Base-by-base conservation (phyloP, 2,797 vertebrate species). In the Meda fulgida region DNA sequence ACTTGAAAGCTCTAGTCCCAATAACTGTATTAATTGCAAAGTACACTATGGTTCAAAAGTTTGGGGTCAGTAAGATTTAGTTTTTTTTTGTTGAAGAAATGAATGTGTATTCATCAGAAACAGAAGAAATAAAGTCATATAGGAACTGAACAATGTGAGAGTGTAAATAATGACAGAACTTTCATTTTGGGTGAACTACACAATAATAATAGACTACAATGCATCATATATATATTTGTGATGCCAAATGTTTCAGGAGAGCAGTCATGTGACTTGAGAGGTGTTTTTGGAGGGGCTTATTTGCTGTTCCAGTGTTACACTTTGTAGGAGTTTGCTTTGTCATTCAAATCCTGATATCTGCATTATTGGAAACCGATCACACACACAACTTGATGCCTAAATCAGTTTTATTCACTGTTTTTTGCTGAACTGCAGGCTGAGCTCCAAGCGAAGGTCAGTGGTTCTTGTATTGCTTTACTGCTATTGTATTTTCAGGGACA, bases 401-500 rank as follows among this genome's bases (percentile, higher is more conserved):
- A 55, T 77, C 7, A 43, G 34, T 40, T 84, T 43, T 55, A 77
- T 69, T 78, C 34, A 55, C 46, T 6, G 7, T 3, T 77, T 66
- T 84, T 83, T 40, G 72, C 46, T 77, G 4, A 66, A 84, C 26
- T 78, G 63, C 38, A 69, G 48, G 83, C 73, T 78, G n/a, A 58
- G 60, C 40, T 83, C 43, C 58, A 73, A 76, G 10, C 36, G 34
- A 69, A 58, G 34, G 63, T 58, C 48, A 69, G 26, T 34, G 48
- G 26, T 60, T 83, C 43, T 67, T 75, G 65, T 75, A 75, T 51
- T 75, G 81, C 71, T 82, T 77, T n/a, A 53, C 34, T 36, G 83
- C 53, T 78, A 85, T 72, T 65, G 48, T 58, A 81, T 81, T 87
- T 75, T 78, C 29, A 78, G 46, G 4, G 58, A 75, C 69, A 76